phyloP scores from a whole-genome alignment of 2,888 invertebrate species.

The Margaritifera margaritifera region DNA sequence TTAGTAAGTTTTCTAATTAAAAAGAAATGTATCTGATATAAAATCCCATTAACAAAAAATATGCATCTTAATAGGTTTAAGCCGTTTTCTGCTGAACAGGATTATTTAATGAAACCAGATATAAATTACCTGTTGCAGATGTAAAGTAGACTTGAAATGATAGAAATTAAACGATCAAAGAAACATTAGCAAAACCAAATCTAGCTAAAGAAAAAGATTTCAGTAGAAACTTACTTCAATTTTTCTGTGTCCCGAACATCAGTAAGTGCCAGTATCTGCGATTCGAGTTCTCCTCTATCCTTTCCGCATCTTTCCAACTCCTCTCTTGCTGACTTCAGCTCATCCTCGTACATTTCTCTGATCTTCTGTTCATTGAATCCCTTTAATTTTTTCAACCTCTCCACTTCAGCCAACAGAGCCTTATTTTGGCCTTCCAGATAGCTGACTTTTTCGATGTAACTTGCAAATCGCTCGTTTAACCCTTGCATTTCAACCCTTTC shows the following conservation, averaged over 20 bases:
- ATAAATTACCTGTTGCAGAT: background rate
- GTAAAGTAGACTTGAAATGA: no score
- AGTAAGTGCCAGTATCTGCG: constrained; percentile 71
- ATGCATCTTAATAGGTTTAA: no score
- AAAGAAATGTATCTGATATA: no score
- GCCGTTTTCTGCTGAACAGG: no score
- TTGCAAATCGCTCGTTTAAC: constrained; percentile 75
- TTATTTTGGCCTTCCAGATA: constrained; percentile 71
- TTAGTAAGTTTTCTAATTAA: no score
- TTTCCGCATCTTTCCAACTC: constrained; percentile 73
- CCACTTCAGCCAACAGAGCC: constrained; percentile 65
- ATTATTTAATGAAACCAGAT: background rate
- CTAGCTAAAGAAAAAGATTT: no score
- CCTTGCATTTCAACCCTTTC: constrained; percentile 75
- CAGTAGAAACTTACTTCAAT: constrained; percentile 42
- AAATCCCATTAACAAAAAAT: no score
- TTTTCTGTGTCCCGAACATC: constrained; percentile 70
- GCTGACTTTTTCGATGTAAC: constrained; percentile 74
- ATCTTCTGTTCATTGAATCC: constrained; percentile 65
- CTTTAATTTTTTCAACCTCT: constrained; percentile 59
- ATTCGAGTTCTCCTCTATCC: constrained; percentile 73
- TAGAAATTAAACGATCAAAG: no score
- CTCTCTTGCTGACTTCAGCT: constrained; percentile 73
- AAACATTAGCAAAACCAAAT: no score
- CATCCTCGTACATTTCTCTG: constrained; percentile 73